Percentiles rank a stretch among this genome's conserved stretches.
These are phyloP conservation scores for Eupithecia abbreviata DNA, from an alignment of 2,888 invertebrate genomes.

Conservation along the genomic window DNA sequence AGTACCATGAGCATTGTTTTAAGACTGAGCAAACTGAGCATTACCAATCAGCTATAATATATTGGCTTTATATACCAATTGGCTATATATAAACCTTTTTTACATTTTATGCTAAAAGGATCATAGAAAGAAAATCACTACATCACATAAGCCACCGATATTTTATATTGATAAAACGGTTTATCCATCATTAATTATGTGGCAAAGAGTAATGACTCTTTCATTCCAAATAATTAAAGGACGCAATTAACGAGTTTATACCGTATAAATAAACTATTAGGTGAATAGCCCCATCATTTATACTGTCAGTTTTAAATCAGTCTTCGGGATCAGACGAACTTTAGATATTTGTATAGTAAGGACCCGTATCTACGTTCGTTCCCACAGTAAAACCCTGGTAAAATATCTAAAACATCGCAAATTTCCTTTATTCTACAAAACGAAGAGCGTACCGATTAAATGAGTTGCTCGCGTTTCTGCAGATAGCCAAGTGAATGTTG, in stretches of 20 bases:
- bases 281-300: constrained; percentile 28
- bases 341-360: not conserved
- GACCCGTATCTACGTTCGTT: constrained; percentile 30
- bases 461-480: constrained; percentile 83
- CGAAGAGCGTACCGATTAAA: constrained; percentile 83
- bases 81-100: no score
- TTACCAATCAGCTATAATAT: not conserved
- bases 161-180: constrained; percentile 36
- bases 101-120: not conserved
- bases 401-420: constrained; percentile 67
- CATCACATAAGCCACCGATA: constrained; percentile 7
- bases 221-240: constrained; percentile 42
- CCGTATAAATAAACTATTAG: constrained; percentile 36
- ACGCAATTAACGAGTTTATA: constrained; percentile 39
- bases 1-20: not conserved
- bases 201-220: constrained; percentile 41
- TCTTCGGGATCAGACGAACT: not conserved
- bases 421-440: constrained; percentile 78
- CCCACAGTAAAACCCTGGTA: constrained; percentile 51
- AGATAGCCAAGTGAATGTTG: constrained; percentile 73
- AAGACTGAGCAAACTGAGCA: not conserved
- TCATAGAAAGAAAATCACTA: constrained; percentile 6
- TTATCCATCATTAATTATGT: constrained; percentile 39
- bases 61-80: not conserved
- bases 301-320: constrained; percentile 18